These are phyloP conservation scores for Philaenus spumarius DNA, from an alignment of 1,140 invertebrate species.

Conservation along the genomic window DNA sequence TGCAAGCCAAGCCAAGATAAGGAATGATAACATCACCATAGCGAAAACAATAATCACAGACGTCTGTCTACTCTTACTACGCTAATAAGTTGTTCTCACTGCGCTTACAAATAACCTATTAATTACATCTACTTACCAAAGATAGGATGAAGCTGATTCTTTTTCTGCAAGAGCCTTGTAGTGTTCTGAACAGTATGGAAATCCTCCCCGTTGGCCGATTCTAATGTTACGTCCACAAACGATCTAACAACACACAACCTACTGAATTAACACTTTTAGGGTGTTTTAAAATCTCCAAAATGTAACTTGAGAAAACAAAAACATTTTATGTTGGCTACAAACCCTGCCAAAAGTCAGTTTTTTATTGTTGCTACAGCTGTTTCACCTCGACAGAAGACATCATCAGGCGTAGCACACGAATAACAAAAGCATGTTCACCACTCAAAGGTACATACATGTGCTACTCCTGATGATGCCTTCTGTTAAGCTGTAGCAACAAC, in stretches of 20 bases:
- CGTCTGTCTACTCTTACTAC: no score
- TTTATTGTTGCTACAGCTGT: no score
- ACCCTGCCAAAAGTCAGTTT: background rate
- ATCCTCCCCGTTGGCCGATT: background rate
- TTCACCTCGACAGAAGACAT: no score
- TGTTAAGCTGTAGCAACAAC: no score
- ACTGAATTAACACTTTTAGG: background rate
- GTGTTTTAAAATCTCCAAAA: background rate
- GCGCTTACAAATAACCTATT: no score
- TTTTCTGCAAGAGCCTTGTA: conserved; percentile 3
- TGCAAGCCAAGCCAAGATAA: no score
- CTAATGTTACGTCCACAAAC: background rate
- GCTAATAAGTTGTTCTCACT: no score
- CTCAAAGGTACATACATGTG: no score
- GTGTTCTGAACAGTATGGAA: background rate
- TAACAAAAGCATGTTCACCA: background rate
- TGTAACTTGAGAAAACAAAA: background rate
- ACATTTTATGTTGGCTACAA: background rate
- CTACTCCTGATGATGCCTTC: no score
- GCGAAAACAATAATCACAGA: no score
- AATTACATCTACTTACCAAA: background rate
- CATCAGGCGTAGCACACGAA: background rate
- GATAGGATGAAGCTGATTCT: conserved; percentile 3
- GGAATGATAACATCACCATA: no score
- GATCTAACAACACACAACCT: background rate